Evolutionary conservation across 2,888 invertebrate species (phyloP).

Genomic region (Eulithis prunata): DNA sequence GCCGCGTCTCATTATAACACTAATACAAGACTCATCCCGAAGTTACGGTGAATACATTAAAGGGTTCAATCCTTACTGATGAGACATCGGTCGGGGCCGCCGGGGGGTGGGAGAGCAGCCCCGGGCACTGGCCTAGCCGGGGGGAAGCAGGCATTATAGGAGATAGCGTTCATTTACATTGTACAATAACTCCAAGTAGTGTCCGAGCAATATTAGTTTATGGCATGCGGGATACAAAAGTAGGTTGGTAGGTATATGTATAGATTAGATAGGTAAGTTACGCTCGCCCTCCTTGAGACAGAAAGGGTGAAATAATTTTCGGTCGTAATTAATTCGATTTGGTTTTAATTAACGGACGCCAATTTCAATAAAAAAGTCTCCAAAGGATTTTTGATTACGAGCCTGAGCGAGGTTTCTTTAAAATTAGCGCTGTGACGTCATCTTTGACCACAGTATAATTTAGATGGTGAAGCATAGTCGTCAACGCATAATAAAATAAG

Average conservation of each 20-base stretch:
- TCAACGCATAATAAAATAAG: constrained; percentile 57
- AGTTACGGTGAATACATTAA: constrained; percentile 85
- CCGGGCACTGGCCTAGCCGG: constrained; percentile 72
- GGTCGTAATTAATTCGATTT: constrained; percentile 78
- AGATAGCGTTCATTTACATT: constrained; percentile 85
- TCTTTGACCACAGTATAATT: not conserved
- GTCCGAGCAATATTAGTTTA: constrained; percentile 84
- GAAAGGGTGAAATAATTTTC: constrained; percentile 69
- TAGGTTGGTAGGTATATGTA: not conserved
- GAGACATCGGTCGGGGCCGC: constrained; percentile 80
- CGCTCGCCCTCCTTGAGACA: constrained; percentile 18
- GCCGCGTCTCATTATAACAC: constrained; percentile 84
- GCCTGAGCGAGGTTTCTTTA: constrained; percentile 45
- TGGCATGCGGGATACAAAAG: constrained; percentile 57
- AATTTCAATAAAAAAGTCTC: constrained; percentile 77
- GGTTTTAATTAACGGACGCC: constrained; percentile 78
- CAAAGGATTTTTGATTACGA: constrained; percentile 74
- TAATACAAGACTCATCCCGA: constrained; percentile 84
- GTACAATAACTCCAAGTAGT: constrained; percentile 85
- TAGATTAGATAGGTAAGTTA: no score
- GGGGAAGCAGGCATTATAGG: constrained; percentile 83
- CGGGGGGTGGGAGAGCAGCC: constrained; percentile 52
- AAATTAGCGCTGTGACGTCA: constrained; percentile 37
- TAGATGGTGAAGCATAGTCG: not conserved
- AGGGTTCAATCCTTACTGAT: constrained; percentile 84